phyloP scores from a whole-genome alignment of 2,888 invertebrate genomes.

The Callimorpha dominula region DNA sequence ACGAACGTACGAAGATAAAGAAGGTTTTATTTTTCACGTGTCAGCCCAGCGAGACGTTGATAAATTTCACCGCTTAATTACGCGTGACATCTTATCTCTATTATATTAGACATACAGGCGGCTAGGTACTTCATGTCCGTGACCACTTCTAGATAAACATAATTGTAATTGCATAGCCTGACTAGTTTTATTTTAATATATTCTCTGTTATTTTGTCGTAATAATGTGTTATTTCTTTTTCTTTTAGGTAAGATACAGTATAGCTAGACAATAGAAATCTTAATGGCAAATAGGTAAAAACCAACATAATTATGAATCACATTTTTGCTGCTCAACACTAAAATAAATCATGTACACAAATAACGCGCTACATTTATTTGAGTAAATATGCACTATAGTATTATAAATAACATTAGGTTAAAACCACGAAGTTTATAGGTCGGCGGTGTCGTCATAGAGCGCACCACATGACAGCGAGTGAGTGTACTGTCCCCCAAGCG shows the following conservation, averaged over 20 bases:
- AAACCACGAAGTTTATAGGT: constrained; percentile 44
- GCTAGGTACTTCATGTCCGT: background rate
- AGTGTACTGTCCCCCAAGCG: constrained; percentile 53
- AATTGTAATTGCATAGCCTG: background rate
- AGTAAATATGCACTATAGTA: constrained; percentile 10
- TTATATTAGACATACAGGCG: constrained; percentile 33
- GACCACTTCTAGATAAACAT: too few relatives aligned
- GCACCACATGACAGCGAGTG: constrained; percentile 47
- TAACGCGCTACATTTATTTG: constrained; percentile 7
- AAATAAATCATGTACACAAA: constrained; percentile 3
- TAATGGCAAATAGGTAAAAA: constrained; percentile 22
- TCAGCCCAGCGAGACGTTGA: constrained; percentile 50
- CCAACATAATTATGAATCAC: background rate
- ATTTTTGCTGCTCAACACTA: background rate
- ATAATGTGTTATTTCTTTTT: constrained; percentile 19
- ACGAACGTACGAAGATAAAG: constrained; percentile 55
- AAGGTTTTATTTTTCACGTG: constrained; percentile 57
- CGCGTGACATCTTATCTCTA: constrained; percentile 45
- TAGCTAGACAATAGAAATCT: background rate
- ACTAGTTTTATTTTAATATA: background rate
- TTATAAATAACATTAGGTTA: constrained; percentile 20
- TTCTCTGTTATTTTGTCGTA: background rate
- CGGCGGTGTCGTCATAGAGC: constrained; percentile 42
- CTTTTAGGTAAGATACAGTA: constrained; percentile 44
- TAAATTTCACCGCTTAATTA: constrained; percentile 57